phyloP scores from a whole-genome alignment of 1,140 invertebrate species.

The Aphis craccivora region DNA sequence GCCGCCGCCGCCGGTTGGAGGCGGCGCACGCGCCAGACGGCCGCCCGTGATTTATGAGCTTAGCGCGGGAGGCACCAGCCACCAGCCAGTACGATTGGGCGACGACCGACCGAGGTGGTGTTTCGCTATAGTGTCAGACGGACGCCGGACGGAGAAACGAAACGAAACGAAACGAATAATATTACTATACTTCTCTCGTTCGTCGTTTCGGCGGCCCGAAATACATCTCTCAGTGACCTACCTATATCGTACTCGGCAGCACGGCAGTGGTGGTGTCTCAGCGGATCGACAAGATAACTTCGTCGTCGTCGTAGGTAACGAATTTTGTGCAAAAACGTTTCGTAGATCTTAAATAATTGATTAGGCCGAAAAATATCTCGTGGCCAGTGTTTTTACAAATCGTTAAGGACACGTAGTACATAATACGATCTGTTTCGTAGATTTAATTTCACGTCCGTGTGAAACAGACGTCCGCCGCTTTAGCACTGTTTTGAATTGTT shows the following conservation, averaged over 20 bases:
- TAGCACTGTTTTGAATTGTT: too few species aligned
- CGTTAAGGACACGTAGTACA: too few species aligned
- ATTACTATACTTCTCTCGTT: too few species aligned
- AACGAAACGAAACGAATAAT: too few species aligned
- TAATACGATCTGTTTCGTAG: too few species aligned
- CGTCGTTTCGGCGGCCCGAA: not conserved
- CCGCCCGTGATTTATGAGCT: not conserved
- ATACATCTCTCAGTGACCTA: not conserved
- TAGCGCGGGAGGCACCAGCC: not conserved
- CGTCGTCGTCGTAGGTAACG: not conserved
- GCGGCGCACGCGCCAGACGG: not conserved
- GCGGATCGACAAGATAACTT: not conserved
- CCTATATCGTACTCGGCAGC: not conserved
- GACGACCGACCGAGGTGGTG: not conserved
- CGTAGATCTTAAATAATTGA: not conserved
- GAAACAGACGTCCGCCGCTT: too few species aligned
- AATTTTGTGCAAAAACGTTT: not conserved
- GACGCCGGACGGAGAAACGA: not conserved
- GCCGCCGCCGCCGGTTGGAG: too few species aligned
- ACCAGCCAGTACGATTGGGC: not conserved
- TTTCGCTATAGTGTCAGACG: not conserved
- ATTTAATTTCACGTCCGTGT: too few species aligned
- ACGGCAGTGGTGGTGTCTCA: not conserved
- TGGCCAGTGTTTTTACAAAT: not conserved
- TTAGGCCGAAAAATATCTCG: not conserved